Evolutionary conservation across 2,888 invertebrate species (phyloP), one percentile per base, ranked within the genome.

Genomic region (Drosophila fungiperda): DNA sequence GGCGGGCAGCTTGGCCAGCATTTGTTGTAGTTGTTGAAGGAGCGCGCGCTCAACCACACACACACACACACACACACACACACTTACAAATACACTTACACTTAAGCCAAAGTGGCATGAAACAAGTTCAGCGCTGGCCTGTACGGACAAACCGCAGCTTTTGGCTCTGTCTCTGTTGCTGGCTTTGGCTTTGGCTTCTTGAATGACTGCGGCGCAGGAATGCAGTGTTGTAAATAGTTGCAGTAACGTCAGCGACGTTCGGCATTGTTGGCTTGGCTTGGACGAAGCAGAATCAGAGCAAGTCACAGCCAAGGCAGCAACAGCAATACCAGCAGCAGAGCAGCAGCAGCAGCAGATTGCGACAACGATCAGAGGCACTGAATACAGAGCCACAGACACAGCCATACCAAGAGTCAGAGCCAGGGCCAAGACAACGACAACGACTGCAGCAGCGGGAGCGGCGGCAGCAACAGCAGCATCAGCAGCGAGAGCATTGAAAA

Each of bases 141-240:
- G 45, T 26, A 45, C 62, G 70, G 59, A 29, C 55, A 29, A 55
- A 55, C 62, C 59, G 40, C 68, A 32, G 48, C 72, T 61, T 45
- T 35, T 58, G 55, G 42, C 32, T 60, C 29, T 33, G 59, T 53
- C 53, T 9, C 73, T 62, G 70, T 29, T 69, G 45, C 52, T 50
- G 70, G 35, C 67, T 66, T 38, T 55, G 62, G 67, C 76, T 74
- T 48, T 68, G 74, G 81, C 86, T 83, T 86, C 83, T 82, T 87
- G 82, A 87, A 83, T 82, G 88, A 87, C 84, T 82, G 86, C 86
- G 76, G 73, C 86, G 73, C 80, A 78, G 87, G 87, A 89, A 83
- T 84, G 87, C 89, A 78, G 82, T 82, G 85, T 88, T 86, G 86
- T 86, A 86, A 88, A 86, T 87, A 86, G 78, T 74, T 78, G 82